These are phyloP conservation scores for Garra rufa DNA, from an alignment of 2,113 vertebrate genomes.

Conservation along the genomic window DNA sequence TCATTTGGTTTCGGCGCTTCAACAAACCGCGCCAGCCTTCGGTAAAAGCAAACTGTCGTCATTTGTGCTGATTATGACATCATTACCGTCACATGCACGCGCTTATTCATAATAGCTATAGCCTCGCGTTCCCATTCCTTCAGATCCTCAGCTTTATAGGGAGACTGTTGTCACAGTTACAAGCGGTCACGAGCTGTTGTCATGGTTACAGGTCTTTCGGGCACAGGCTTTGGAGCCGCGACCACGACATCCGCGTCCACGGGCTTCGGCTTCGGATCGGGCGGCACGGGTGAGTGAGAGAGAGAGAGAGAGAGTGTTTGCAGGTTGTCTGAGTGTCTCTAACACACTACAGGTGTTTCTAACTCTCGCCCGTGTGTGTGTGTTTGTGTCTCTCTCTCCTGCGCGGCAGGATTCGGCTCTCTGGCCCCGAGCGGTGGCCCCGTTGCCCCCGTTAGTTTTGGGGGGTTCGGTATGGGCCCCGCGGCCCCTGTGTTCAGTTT, in stretches of 20 bases:
- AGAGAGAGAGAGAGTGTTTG: conserved; percentile 56
- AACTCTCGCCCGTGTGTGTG: not conserved
- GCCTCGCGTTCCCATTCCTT: no score
- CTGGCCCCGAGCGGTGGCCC: conserved; percentile 65
- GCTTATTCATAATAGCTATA: no score
- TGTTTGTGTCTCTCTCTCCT: conserved; percentile 54
- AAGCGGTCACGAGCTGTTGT: not conserved
- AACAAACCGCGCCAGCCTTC: no score
- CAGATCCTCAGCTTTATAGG: no score
- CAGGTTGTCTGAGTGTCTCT: conserved; percentile 31
- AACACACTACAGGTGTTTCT: not conserved
- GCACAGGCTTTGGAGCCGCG: conserved; percentile 75
- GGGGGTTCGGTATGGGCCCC: conserved; percentile 96
- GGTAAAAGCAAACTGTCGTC: no score
- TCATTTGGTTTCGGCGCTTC: conserved; percentile 79
- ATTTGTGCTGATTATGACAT: not conserved
- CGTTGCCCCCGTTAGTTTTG: conserved; percentile 98
- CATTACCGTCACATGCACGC: not conserved
- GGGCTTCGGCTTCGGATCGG: conserved; percentile 79
- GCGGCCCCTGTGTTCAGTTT: conserved; percentile 93
- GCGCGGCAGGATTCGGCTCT: conserved; percentile 88
- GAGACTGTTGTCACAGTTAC: not conserved
- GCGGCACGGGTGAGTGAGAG: conserved; percentile 70
- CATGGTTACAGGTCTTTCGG: conserved; percentile 69
- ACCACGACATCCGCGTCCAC: conserved; percentile 74